Conservation (phyloP, 2,113 vertebrate genomes). For the Pithys albifrons region DNA sequence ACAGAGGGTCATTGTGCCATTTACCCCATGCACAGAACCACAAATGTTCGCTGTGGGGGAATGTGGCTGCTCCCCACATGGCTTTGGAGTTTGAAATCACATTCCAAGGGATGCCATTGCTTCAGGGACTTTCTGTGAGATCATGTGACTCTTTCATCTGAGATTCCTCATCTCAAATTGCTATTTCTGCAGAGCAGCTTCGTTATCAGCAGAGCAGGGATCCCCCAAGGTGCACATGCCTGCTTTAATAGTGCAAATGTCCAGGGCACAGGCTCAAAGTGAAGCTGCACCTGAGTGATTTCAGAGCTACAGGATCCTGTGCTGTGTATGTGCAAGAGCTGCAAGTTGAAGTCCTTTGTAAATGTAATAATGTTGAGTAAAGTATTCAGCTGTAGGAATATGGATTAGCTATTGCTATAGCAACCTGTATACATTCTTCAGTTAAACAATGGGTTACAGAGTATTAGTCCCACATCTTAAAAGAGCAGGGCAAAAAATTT, state of each 20-base stretch:
- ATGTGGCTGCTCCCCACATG: not conserved
- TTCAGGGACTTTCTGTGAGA: not conserved
- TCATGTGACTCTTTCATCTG: not conserved
- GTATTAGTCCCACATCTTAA: not conserved
- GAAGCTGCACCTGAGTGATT: not conserved
- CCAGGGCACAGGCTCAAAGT: not conserved
- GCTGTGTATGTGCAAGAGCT: not conserved
- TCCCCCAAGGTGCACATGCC: not conserved
- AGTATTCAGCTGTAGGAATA: not conserved
- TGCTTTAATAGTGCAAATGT: not conserved
- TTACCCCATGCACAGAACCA: not conserved
- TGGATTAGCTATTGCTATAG: not conserved
- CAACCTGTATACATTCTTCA: not conserved
- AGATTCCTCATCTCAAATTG: not conserved
- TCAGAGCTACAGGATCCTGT: not conserved
- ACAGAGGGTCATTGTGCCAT: rapidly evolving
- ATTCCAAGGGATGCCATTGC: not conserved
- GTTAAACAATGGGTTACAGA: not conserved
- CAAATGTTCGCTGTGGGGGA: rapidly evolving
- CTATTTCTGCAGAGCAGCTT: not conserved
- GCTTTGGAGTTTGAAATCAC: not conserved
- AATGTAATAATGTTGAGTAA: not conserved
- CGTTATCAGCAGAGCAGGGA: not conserved
- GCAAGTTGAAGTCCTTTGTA: not conserved
- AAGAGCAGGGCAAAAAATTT: not conserved